Percentiles rank a stretch among this genome's conserved stretches.
phyloP scores from a whole-genome alignment of 2,113 vertebrate species.

The Pollachius pollachius region DNA sequence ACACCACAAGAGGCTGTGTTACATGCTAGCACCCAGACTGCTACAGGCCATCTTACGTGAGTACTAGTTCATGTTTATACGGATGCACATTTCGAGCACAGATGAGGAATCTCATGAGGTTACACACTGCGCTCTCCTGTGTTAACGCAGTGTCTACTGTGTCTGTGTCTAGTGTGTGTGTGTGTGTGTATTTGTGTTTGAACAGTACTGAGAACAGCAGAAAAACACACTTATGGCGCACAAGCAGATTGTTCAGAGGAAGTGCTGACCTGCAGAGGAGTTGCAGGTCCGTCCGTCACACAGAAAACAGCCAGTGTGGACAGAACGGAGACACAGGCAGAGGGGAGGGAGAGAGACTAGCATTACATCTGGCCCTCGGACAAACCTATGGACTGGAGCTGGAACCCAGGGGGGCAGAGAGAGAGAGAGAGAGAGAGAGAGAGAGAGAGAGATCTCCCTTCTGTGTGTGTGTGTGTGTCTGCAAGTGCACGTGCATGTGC shows the following conservation, averaged over 20 bases:
- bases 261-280: conserved; percentile 68
- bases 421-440: conserved; percentile 3
- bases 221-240: conserved; percentile 49
- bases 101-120: no score
- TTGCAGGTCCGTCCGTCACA: conserved; percentile 51
- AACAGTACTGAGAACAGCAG: conserved; percentile 42
- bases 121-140: no score
- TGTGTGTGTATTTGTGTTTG: no score
- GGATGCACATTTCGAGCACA: no score
- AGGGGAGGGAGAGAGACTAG: conserved; percentile 46
- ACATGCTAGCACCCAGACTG: no score
- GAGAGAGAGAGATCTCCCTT: conserved; percentile 9
- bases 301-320: conserved; percentile 48
- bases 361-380: conserved; percentile 59
- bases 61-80: no score
- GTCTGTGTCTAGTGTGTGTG: no score
- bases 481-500: no score
- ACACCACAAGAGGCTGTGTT: no score
- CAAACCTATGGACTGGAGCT: conserved; percentile 52
- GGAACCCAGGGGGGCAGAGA: conserved; percentile 15
- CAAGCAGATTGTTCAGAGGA: conserved; percentile 66
- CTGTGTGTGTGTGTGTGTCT: neutral
- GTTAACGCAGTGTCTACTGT: no score
- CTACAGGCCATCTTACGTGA: no score
- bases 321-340: conserved; percentile 30